Conservation (phyloP, 2,888 invertebrate species). For the Drosophila kambysellisi region DNA sequence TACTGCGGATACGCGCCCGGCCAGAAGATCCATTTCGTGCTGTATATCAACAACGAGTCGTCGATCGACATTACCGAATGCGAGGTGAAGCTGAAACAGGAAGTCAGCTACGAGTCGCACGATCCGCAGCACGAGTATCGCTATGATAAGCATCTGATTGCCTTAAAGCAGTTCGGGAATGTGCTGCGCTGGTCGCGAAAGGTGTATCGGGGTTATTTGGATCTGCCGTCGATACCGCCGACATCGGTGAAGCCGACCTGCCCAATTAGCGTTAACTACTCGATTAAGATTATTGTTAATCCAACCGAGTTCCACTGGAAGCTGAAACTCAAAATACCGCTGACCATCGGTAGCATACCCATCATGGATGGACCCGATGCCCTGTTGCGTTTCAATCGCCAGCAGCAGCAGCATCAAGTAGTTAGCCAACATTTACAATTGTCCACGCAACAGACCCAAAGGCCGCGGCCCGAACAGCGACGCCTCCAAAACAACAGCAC, state of each 20-base stretch:
- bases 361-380: constrained; percentile 87
- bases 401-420: constrained; percentile 75
- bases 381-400: constrained; percentile 65
- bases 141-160: constrained; percentile 83
- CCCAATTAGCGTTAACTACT: constrained; percentile 91
- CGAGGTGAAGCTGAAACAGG: constrained; percentile 89
- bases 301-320: constrained; percentile 88
- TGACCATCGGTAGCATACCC: constrained; percentile 88
- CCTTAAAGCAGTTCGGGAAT: constrained; percentile 86
- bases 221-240: constrained; percentile 91
- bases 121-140: constrained; percentile 84
- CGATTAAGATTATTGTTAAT: constrained; percentile 87
- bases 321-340: constrained; percentile 88
- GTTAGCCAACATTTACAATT: constrained; percentile 78
- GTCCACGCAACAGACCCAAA: constrained; percentile 57
- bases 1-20: constrained; percentile 91
- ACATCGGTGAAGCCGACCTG: constrained; percentile 90
- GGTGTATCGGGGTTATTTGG: constrained; percentile 88
- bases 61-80: constrained; percentile 89
- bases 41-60: constrained; percentile 91
- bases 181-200: constrained; percentile 88
- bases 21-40: constrained; percentile 89
- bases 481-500: constrained; percentile 33
- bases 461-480: constrained; percentile 53
- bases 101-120: constrained; percentile 85